phyloP scores from a whole-genome alignment of 2,113 vertebrate genomes.

The Jacana jacana region DNA sequence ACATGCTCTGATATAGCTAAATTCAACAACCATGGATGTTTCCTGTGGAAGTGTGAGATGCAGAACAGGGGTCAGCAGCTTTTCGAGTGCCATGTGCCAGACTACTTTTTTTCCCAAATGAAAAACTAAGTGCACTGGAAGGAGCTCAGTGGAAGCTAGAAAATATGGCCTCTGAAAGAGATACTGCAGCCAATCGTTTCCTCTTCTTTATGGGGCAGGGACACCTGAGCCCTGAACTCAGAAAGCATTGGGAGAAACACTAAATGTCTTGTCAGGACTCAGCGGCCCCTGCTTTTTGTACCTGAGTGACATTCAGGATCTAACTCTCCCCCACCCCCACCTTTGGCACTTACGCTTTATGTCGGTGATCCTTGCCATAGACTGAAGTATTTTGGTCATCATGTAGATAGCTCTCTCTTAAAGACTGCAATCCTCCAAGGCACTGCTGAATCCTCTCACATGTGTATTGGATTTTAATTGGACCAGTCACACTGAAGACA shows the following conservation, averaged over 20 bases:
- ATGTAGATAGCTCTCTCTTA: neutral
- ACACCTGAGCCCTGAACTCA: neutral
- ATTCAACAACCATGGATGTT: constrained; percentile 6
- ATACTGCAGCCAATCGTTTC: neutral
- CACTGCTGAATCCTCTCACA: neutral
- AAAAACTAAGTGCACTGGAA: neutral
- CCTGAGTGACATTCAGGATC: neutral
- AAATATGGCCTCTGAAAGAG: neutral
- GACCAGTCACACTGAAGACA: neutral
- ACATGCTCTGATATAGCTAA: neutral
- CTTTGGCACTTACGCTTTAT: neutral
- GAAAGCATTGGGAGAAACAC: neutral
- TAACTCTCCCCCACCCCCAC: neutral
- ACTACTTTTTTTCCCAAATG: neutral
- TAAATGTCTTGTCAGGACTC: neutral
- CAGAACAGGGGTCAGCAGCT: constrained; percentile 1
- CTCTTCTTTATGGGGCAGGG: neutral
- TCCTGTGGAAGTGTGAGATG: neutral
- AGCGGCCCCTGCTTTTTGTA: neutral
- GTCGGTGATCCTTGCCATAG: neutral
- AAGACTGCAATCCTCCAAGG: neutral
- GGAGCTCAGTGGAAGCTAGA: neutral
- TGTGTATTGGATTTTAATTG: neutral
- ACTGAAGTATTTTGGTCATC: neutral
- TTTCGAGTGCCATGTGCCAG: neutral